Conservation (phyloP, 1,140 invertebrate species). For the Holotrichia oblita region DNA sequence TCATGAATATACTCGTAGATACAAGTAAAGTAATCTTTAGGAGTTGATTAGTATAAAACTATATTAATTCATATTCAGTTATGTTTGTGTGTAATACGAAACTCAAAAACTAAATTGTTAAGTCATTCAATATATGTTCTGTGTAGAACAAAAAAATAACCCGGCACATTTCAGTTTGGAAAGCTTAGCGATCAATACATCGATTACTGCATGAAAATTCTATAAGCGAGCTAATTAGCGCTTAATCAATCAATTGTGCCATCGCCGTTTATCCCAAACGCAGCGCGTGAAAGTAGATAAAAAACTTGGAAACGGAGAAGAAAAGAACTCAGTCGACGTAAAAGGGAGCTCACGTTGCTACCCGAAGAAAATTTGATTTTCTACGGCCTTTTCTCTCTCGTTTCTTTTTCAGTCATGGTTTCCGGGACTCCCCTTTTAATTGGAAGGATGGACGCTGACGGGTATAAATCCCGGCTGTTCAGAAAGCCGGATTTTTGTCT, state of each 20-base stretch:
- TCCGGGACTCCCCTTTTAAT: constrained; percentile 3
- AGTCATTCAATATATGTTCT: too few species aligned
- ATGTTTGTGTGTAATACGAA: too few species aligned
- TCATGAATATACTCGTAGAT: too few species aligned
- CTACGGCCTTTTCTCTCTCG: not conserved
- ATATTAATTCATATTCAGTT: too few species aligned
- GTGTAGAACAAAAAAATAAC: too few species aligned
- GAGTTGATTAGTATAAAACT: too few species aligned
- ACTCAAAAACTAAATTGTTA: too few species aligned
- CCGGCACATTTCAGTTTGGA: too few species aligned
- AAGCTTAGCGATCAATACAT: not conserved
- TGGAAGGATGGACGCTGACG: constrained; percentile 2
- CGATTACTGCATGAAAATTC: not conserved
- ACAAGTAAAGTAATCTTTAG: too few species aligned
- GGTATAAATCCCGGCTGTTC: not conserved
- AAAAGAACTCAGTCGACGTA: not conserved
- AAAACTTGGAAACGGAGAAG: not conserved
- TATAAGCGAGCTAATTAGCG: not conserved
- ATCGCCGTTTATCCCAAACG: not conserved
- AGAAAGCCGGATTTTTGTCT: too few species aligned
- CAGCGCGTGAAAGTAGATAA: not conserved
- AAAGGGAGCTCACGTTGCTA: constrained; percentile 1
- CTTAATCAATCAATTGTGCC: constrained; percentile 13
- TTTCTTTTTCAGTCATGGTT: not conserved
- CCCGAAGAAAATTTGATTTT: constrained; percentile 2